phyloP scores from a whole-genome alignment of 2,113 vertebrate species.

The Oreochromis spilurus region DNA sequence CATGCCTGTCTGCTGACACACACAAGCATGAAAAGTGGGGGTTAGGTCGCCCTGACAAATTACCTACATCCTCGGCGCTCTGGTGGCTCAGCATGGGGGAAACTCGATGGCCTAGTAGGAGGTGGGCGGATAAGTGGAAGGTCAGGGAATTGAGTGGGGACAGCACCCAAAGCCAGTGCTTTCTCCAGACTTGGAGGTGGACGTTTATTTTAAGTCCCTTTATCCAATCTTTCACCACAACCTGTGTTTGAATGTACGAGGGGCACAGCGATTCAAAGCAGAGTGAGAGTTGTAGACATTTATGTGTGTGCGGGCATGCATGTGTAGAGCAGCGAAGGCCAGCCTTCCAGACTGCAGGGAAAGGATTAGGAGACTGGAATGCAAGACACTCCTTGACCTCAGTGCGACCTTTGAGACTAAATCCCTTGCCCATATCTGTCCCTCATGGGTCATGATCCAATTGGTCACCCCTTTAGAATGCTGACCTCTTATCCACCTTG shows the following conservation, averaged over 20 bases:
- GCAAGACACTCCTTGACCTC: conserved; percentile 69
- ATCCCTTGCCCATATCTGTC: conserved; percentile 69
- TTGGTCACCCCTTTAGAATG: conserved; percentile 67
- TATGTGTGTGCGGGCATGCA: conserved; percentile 24
- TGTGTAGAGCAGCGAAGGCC: conserved; percentile 39
- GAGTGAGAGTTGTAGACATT: conserved; percentile 10
- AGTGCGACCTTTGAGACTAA: conserved; percentile 61
- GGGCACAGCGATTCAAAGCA: not conserved
- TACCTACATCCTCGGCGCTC: conserved; percentile 57
- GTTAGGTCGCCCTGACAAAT: conserved; percentile 66
- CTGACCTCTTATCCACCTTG: conserved; percentile 61
- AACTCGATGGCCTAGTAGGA: conserved; percentile 38
- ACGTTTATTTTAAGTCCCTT: conserved; percentile 54
- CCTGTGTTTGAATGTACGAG: conserved; percentile 12
- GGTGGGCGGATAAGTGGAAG: conserved; percentile 54
- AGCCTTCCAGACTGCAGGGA: conserved; percentile 60
- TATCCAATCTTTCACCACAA: conserved; percentile 58
- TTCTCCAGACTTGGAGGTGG: conserved; percentile 13
- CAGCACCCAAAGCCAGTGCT: conserved; percentile 19
- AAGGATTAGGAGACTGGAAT: conserved; percentile 73
- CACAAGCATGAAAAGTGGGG: conserved; percentile 35
- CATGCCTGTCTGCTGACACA: conserved; percentile 50
- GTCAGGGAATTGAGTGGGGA: conserved; percentile 41
- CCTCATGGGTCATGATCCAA: conserved; percentile 73
- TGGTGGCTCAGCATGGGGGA: conserved; percentile 46